These are phyloP conservation scores for Mycteria americana DNA, from an alignment of 2,797 vertebrate genomes.

Conservation along the genomic window DNA sequence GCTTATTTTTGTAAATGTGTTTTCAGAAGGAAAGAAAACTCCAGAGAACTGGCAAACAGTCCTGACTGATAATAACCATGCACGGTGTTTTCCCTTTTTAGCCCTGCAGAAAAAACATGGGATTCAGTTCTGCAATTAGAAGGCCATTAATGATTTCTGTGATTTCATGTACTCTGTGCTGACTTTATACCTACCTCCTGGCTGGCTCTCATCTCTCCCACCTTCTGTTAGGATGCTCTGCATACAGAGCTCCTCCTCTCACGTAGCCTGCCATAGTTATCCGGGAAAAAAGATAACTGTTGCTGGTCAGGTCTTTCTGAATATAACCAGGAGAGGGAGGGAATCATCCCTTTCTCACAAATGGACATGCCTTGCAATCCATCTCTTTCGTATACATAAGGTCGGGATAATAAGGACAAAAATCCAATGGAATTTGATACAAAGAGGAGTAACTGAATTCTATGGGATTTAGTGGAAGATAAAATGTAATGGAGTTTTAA, in stretches of 20 bases:
- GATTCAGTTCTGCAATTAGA: neutral
- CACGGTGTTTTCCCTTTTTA: neutral
- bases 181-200: neutral
- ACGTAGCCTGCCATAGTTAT: neutral
- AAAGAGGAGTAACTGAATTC: neutral
- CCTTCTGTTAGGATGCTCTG: neutral
- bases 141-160: neutral
- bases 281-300: neutral
- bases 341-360: neutral
- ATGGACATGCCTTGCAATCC: neutral
- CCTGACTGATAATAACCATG: neutral
- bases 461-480: neutral
- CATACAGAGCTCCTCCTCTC: neutral
- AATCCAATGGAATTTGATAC: neutral
- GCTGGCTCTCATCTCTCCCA: neutral
- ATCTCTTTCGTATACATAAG: neutral
- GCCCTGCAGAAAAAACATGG: neutral
- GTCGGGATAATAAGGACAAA: neutral
- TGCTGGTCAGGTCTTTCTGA: neutral
- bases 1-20: neutral
- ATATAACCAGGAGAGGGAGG: neutral
- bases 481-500: neutral
- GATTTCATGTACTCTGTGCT: neutral
- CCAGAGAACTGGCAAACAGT: neutral
- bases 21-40: slow-evolving; percentile 23